These are phyloP conservation scores for Alectoris magna DNA, from an alignment of 2,797 vertebrate species.

Conservation along the genomic window DNA sequence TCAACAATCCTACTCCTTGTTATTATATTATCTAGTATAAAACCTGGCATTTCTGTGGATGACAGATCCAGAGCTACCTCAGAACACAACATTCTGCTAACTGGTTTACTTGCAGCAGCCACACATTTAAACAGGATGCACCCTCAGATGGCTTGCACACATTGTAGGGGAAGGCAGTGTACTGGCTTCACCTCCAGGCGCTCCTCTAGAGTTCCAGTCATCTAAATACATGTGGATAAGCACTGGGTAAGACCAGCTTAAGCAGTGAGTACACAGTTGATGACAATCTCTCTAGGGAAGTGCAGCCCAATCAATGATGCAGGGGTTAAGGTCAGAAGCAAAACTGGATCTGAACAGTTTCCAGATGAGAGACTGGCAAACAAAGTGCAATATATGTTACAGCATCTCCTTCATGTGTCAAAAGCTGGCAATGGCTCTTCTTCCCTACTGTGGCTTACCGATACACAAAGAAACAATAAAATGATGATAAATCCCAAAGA, in stretches of 20 bases:
- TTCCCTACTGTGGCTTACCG: neutral
- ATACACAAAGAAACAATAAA: neutral
- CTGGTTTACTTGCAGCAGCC: neutral
- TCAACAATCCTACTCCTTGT: neutral
- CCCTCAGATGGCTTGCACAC: neutral
- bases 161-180: neutral
- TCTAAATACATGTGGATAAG: neutral
- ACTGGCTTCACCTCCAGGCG: neutral
- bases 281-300: neutral
- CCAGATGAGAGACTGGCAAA: fast-evolving
- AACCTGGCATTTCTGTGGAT: neutral
- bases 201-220: neutral
- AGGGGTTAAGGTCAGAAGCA: neutral
- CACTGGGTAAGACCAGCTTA: neutral
- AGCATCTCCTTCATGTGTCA: neutral
- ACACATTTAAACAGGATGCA: neutral
- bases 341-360: neutral
- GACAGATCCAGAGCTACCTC: neutral
- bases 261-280: neutral
- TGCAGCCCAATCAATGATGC: fast-evolving
- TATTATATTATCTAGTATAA: neutral
- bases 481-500: neutral
- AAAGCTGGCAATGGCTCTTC: neutral
- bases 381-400: neutral
- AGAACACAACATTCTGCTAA: neutral